Conservation (phyloP, 2,888 invertebrate genomes). For the Mesorhabditis spiculigera region DNA sequence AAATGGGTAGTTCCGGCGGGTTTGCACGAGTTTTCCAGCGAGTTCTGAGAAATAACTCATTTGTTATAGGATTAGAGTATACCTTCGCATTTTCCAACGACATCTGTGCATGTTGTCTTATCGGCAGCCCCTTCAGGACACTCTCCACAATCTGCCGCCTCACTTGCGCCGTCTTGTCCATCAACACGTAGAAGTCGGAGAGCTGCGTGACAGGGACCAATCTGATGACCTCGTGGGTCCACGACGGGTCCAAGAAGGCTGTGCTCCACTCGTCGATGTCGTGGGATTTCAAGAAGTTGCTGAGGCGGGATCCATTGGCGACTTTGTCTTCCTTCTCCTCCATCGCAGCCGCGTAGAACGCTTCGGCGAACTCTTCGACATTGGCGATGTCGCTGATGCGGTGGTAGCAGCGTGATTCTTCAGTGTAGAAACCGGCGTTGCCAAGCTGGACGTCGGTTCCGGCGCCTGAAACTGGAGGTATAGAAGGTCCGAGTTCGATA, state of each 20-base stretch:
- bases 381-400: slow-evolving; percentile 42
- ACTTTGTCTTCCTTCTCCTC: slow-evolving; percentile 25
- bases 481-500: background rate
- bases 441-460: slow-evolving; percentile 48
- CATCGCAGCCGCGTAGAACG: slow-evolving; percentile 37
- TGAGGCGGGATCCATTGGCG: slow-evolving; percentile 25
- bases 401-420: slow-evolving; percentile 39
- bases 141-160: slow-evolving; percentile 49
- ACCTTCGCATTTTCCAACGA: slow-evolving; percentile 50
- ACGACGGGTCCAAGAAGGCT: slow-evolving; percentile 49
- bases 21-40: slow-evolving; percentile 36
- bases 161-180: slow-evolving; percentile 44
- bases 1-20: slow-evolving; percentile 21
- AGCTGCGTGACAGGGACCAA: slow-evolving; percentile 29
- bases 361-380: slow-evolving; percentile 40
- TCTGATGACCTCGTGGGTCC: slow-evolving; percentile 54
- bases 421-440: slow-evolving; percentile 45
- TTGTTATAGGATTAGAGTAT: background rate
- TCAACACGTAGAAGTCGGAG: slow-evolving; percentile 46
- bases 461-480: slow-evolving; percentile 12
- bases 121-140: slow-evolving; percentile 46
- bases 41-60: slow-evolving; percentile 23
- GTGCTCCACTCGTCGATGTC: slow-evolving; percentile 53
- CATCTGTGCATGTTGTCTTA: slow-evolving; percentile 36
- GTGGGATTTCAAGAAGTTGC: slow-evolving; percentile 42